Evolutionary conservation across 2,797 vertebrate species (phyloP), one percentile per base, ranked within the genome.

Genomic region (Tadarida brasiliensis): DNA sequence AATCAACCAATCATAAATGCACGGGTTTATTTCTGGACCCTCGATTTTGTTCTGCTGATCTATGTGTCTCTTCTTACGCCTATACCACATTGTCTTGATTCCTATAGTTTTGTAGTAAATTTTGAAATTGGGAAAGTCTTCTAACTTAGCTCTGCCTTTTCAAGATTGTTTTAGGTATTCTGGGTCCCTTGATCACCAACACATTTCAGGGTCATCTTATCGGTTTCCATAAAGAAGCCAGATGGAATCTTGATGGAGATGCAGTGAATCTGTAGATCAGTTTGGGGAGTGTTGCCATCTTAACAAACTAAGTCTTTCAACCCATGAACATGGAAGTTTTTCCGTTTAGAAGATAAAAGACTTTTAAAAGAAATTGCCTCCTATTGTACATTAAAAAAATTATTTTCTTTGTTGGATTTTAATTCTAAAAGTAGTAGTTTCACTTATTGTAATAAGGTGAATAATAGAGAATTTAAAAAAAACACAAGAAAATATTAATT

Each of bases 341-440:
- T 88, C 12, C 11, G 65, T 84, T 68, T 65, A 39, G 9, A 71
- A 63, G n/a, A 67, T 24, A 61, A 1, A 28, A 4, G 15, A 47
- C 71, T n/a, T 94, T n/a, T 12, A 63, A 59, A 82, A 73, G 28
- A 89, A 63, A 86, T 51, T 49, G 7, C 26, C 24, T 86, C 33
- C 11, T 51, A 16, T 28, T 70, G 2, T 49, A 57, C 67, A 70
- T 80, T 0, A 2, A 8, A 19, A 71, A 80, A 56, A 44, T 76
- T 54, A 4, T 20, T 65, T 56, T 51, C 17, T 47, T 56, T 61
- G 14, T 59, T 95, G 63, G 11, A 59, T 68, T 93, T 82, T 87
- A 87, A 54, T 83, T 90, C 8, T 76, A 77, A 93, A 76, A 82
- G 10, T 90, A 87, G 56, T 70, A 82, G 63, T 28, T 17, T 87